A percentile compares a stretch with the other conserved stretches of the same genome.
phyloP scores from a whole-genome alignment of 2,888 invertebrate species.

The Itoplectis maculator region DNA sequence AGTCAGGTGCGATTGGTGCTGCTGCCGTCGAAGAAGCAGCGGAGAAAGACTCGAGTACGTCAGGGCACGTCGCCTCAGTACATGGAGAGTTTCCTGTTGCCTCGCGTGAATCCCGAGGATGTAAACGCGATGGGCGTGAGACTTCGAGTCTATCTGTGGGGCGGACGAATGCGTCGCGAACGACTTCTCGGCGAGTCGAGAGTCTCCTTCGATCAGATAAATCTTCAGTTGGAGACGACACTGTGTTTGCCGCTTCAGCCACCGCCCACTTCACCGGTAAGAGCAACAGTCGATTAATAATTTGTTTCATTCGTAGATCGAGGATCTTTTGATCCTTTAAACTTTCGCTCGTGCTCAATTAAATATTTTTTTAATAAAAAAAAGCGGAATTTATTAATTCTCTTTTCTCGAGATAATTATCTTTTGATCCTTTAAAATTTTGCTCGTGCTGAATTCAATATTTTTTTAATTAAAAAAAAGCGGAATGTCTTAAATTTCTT shows the following conservation, averaged over 20 bases:
- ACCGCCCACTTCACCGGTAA: constrained; percentile 80
- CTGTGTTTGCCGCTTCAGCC: constrained; percentile 94
- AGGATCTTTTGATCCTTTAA: too few species aligned
- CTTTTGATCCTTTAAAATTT: too few species aligned
- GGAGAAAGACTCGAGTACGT: constrained; percentile 96
- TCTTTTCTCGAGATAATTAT: too few species aligned
- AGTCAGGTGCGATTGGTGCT: constrained; percentile 94
- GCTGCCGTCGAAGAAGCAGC: constrained; percentile 96
- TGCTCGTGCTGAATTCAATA: too few species aligned
- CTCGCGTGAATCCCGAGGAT: constrained; percentile 97
- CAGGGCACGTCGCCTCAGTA: constrained; percentile 96
- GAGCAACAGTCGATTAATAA: neutral
- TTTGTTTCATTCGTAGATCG: neutral
- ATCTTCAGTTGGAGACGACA: constrained; percentile 95
- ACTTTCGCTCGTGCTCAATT: too few species aligned
- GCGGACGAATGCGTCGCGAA: constrained; percentile 96
- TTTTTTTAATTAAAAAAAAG: too few species aligned
- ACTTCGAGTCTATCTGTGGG: constrained; percentile 93
- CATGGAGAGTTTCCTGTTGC: constrained; percentile 96
- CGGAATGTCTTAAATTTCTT: too few species aligned
- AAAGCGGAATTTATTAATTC: too few species aligned
- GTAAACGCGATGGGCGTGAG: constrained; percentile 96
- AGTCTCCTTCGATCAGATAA: constrained; percentile 95
- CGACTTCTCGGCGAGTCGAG: constrained; percentile 96
- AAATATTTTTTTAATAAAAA: too few species aligned